Evolutionary conservation across 2,888 invertebrate genomes (phyloP), one percentile per base, ranked within the genome.

Genomic region (Chymomyza fuscimana): DNA sequence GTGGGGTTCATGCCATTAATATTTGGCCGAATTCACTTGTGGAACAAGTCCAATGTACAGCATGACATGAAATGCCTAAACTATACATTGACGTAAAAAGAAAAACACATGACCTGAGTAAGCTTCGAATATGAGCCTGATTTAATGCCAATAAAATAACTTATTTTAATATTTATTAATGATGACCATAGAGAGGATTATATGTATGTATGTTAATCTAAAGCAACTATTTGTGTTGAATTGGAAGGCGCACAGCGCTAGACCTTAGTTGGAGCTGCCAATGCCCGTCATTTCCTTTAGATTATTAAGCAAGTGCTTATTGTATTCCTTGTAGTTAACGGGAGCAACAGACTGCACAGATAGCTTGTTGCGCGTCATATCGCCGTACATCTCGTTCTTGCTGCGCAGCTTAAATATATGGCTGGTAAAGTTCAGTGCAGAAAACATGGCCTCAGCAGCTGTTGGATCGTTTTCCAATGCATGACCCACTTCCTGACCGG

Each of bases 361-460:
- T 0, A 96, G 94, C 92, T 96, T 97, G 77, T 97, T 92, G 58
- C 97, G 94, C 25, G 84, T 81, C 80, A 86, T 86, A 69, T 92
- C 91, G 90, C 97, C 98, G 90, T 95, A 99, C 12, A 94, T 95
- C 92, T 99, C 99, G 92, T 96, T 94, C 92, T 97, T 98, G 46
- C 96, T 95, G 69, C 98, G 93, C 81, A 98, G 93, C 91, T 96
- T 97, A 90, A 98, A 96, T 40, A 96, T 93, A 88, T 94, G 97
- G 0, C 95, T 94, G 87, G 94, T 95, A 91, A 99, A 98, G 80
- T 95, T 94, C 36, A 96, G 94, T 6, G 95, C 94, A 29, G 95
- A 94, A 82, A 98, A 95, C 68, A 96, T 93, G 63, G 94, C 93
- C 90, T 94, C 93, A 89, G 95, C 96, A 5, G 92, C 93, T 1